These are phyloP conservation scores for Lamprotornis superbus DNA, from an alignment of 2,113 vertebrate species.

Conservation along the genomic window DNA sequence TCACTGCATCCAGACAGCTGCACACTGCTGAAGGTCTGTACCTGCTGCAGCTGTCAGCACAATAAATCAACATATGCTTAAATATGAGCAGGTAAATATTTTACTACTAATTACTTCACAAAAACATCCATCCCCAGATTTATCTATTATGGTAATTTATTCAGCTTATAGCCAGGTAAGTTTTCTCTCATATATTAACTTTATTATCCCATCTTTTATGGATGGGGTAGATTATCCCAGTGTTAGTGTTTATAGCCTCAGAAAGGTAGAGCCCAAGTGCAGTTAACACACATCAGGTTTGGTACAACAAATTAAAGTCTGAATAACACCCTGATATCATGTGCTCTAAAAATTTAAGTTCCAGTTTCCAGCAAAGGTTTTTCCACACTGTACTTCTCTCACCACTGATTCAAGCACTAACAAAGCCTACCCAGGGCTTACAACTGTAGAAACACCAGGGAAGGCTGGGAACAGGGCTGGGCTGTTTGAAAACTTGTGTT, in stretches of 20 bases:
- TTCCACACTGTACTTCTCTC: neutral
- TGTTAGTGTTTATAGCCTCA: neutral
- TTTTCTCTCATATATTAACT: neutral
- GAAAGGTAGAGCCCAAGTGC: neutral
- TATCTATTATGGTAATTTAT: neutral
- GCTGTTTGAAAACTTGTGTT: slow-evolving; percentile 28
- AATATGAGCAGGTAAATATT: neutral
- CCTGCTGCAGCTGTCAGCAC: neutral
- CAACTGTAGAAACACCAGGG: neutral
- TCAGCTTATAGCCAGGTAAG: neutral
- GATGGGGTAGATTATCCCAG: neutral
- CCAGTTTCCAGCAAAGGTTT: neutral
- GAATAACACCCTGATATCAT: neutral
- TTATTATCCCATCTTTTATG: neutral
- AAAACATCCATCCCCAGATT: neutral
- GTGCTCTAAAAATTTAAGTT: neutral
- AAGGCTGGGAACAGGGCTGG: slow-evolving; percentile 30
- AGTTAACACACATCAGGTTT: neutral
- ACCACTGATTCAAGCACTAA: neutral
- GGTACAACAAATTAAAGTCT: neutral
- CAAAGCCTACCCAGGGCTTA: neutral
- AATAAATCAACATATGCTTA: neutral
- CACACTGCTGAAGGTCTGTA: neutral
- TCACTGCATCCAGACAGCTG: neutral
- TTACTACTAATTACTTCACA: neutral